Base-by-base conservation (phyloP, 2,888 invertebrate genomes). In the Aplocera efformata region DNA sequence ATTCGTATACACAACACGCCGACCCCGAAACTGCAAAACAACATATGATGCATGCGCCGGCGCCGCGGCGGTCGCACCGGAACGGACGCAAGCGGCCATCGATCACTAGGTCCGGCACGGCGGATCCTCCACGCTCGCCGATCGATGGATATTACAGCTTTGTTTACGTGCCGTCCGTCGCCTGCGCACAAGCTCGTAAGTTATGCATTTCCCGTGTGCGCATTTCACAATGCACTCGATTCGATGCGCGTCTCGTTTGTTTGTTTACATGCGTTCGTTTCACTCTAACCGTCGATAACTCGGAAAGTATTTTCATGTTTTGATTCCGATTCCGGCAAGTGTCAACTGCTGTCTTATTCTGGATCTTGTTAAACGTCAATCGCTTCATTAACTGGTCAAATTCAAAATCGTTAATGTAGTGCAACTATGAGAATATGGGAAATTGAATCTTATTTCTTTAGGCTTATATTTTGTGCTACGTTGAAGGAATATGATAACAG, bases 191-290 rank as follows among this genome's bases (percentile, higher is more conserved):
- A 68, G 65, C 69, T 73, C 68, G 83, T 84, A 82, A 83, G 83
- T 83, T 80, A 79, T 82, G 79, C 82, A 81, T 67, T 60, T 71
- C 69, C 76, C 72, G 70, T 65, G 61, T 67, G 66, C 63, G 73
- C 71, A 72, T 75, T 73, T 71, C 71, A 72, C 74, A 69, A 70
- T 74, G 67, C 70, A 63, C 64, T 60, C 62, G 64, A 70, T 67
- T 67, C 66, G 66, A 72, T 63, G 61, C 71, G 66, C 72, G 60
- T 61, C 59, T 64, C 66, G 63, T 72, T 71, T 73, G 68, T 76
- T 76, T 76, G 72, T 76, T 75, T 74, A 75, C 71, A 67, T 63
- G 58, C 60, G 49, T 58, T 5, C 45, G 50, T 46, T 49, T 47
- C 50, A 44, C 53, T 48, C 45, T 38, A 28, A 34, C 32, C 52